Conservation (phyloP, 2,888 invertebrate species). For the Papilio protenor region DNA sequence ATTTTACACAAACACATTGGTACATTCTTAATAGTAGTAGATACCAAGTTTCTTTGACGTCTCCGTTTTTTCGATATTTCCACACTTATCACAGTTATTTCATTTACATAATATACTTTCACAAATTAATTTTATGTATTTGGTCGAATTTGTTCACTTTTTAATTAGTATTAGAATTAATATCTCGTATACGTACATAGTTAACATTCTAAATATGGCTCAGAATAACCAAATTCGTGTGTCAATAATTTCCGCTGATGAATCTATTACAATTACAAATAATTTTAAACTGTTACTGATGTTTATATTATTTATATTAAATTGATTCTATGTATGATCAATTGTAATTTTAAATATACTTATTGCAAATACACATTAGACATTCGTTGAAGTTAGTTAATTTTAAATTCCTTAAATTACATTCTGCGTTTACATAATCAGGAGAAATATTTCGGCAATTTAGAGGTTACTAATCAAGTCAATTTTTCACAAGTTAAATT, state of each 20-base stretch:
- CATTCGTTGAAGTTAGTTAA: not conserved
- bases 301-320: not conserved
- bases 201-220: not conserved
- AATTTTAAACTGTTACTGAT: not conserved
- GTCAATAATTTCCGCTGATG: not conserved
- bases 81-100: constrained; percentile 80
- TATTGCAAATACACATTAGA: not conserved
- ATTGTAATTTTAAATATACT: not conserved
- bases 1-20: constrained; percentile 43
- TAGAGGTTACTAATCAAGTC: not conserved
- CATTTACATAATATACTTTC: constrained; percentile 60
- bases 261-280: not conserved
- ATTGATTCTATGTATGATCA: not conserved
- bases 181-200: constrained; percentile 33
- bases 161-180: constrained; percentile 28
- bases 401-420: not conserved
- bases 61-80: constrained; percentile 54
- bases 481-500: not conserved
- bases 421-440: not conserved
- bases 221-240: not conserved
- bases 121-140: constrained; percentile 49
- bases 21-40: constrained; percentile 43
- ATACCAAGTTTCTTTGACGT: constrained; percentile 51
- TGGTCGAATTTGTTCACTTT: constrained; percentile 64
- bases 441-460: not conserved